These are phyloP conservation scores for Galbula dea DNA, from an alignment of 2,113 vertebrate species.

Conservation along the genomic window DNA sequence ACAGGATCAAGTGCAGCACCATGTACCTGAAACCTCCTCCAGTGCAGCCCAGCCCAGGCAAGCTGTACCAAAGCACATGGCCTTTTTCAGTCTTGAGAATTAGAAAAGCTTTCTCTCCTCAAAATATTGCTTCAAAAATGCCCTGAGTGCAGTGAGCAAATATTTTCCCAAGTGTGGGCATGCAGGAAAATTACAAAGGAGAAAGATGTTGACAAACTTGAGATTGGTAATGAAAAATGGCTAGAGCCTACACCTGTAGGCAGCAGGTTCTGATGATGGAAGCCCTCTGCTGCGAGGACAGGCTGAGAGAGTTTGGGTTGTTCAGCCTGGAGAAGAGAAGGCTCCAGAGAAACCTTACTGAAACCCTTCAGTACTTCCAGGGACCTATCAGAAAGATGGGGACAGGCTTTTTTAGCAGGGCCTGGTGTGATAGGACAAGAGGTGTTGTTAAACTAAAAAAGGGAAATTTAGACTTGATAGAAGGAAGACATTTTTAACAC, in stretches of 20 bases:
- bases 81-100: background rate
- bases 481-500: background rate
- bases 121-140: background rate
- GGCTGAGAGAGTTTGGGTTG: background rate
- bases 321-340: background rate
- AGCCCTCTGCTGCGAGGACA: background rate
- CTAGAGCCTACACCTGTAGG: background rate
- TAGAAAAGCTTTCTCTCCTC: background rate
- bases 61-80: background rate
- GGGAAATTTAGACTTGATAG: background rate
- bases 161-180: background rate
- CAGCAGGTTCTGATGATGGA: background rate
- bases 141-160: background rate
- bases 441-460: background rate
- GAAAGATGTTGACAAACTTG: background rate
- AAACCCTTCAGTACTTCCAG: background rate
- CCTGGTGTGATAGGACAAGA: background rate
- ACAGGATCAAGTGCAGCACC: background rate
- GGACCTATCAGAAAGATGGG: background rate
- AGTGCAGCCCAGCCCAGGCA: background rate
- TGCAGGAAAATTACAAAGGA: background rate
- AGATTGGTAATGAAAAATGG: background rate
- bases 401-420: background rate
- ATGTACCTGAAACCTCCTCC: background rate
- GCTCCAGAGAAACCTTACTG: background rate